These are phyloP conservation scores for Vannuccia rotundouncinata DNA, from an alignment of 2,888 invertebrate genomes.

Conservation along the genomic window DNA sequence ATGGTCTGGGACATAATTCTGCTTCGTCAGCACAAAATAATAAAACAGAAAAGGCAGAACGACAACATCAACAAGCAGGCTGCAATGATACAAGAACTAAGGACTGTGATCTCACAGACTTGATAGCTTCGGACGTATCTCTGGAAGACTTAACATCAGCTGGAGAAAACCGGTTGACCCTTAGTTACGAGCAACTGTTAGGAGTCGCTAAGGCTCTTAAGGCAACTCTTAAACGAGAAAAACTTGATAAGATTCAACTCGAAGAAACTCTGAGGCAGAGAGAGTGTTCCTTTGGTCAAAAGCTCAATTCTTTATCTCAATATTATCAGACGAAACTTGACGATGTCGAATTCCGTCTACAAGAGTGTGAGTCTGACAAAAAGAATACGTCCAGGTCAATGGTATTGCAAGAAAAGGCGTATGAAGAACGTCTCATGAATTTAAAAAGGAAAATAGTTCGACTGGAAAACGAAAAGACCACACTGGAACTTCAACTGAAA, in stretches of 20 bases:
- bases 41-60: neutral
- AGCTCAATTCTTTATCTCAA: neutral
- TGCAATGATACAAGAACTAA: neutral
- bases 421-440: neutral
- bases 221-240: neutral
- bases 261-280: neutral
- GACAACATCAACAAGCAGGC: neutral
- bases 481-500: neutral
- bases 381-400: neutral
- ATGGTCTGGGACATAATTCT: neutral
- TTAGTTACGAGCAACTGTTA: neutral
- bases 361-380: neutral
- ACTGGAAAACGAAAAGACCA: neutral
- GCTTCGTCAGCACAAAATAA: neutral
- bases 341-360: neutral
- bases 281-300: neutral
- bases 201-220: neutral
- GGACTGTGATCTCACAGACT: neutral
- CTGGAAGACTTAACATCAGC: neutral
- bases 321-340: neutral
- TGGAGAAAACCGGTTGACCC: neutral
- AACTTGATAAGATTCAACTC: neutral
- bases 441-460: neutral
- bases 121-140: neutral
- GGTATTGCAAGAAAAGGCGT: neutral